These are phyloP conservation scores for Tholera decimalis DNA, from an alignment of 2,888 invertebrate species.

Conservation along the genomic window DNA sequence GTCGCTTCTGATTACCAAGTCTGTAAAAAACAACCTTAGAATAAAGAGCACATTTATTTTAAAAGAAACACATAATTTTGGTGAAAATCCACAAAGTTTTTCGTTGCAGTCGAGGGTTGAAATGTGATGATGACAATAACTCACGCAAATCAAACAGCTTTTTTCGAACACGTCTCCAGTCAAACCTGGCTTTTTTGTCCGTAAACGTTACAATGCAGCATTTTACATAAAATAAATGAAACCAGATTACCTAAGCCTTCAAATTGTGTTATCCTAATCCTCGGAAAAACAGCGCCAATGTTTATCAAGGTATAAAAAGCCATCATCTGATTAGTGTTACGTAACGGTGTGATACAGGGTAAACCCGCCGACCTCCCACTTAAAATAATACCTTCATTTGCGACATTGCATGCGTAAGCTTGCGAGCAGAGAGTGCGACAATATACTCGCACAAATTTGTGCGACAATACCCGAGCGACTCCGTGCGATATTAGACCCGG, in stretches of 20 bases:
- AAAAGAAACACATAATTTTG: too few relatives aligned
- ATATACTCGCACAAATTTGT: not conserved
- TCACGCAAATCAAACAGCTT: too few relatives aligned
- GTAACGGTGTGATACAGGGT: slow-evolving; percentile 57
- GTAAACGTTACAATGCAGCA: too few relatives aligned
- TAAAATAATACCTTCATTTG: slow-evolving; percentile 72
- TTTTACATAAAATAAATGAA: too few relatives aligned
- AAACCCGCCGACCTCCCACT: slow-evolving; percentile 57
- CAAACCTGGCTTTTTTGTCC: too few relatives aligned
- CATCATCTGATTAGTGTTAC: slow-evolving; percentile 1
- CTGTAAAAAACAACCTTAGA: too few relatives aligned
- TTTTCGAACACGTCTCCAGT: too few relatives aligned
- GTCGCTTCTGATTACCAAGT: too few relatives aligned
- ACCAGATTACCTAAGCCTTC: not conserved
- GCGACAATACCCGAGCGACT: not conserved
- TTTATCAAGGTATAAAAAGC: not conserved
- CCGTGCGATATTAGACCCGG: not conserved
- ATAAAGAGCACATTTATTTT: too few relatives aligned
- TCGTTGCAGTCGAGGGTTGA: too few relatives aligned
- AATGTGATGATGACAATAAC: too few relatives aligned
- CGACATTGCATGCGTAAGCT: slow-evolving; percentile 59
- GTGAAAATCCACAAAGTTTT: too few relatives aligned
- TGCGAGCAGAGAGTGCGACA: slow-evolving; percentile 20
- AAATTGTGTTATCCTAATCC: not conserved
- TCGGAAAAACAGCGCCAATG: not conserved